Evolutionary conservation across 2,888 invertebrate genomes (phyloP).

Genomic region (Poecilobothrus nobilitatus): DNA sequence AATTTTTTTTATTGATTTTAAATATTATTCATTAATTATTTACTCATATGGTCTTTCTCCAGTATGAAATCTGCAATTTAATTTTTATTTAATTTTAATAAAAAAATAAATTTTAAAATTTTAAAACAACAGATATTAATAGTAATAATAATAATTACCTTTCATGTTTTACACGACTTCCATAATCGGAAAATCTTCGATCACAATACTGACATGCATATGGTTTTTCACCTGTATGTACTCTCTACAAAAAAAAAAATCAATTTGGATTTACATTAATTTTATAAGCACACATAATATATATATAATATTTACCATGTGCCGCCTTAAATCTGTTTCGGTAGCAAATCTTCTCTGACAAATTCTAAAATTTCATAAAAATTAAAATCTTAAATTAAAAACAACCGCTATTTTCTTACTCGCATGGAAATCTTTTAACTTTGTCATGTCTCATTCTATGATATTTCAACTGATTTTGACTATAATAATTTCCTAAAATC

Average conservation of each 20-base stretch:
- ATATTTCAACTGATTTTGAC: not conserved
- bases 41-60: constrained; percentile 22
- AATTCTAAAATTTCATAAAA: not conserved
- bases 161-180: constrained; percentile 43
- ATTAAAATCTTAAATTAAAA: not conserved
- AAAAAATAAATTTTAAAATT: not conserved
- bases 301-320: not conserved
- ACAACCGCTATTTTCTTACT: not conserved
- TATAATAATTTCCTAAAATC: not conserved
- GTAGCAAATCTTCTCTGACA: not conserved
- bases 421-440: not conserved
- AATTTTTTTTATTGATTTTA: too few relatives aligned
- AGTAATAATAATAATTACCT: constrained; percentile 23
- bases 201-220: constrained; percentile 41
- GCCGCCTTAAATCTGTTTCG: not conserved
- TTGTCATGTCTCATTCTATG: not conserved
- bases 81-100: not conserved
- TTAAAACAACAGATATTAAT: not conserved
- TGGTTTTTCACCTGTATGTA: constrained; percentile 43
- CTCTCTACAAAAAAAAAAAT: constrained; percentile 26
- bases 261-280: too few relatives aligned
- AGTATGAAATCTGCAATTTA: constrained; percentile 19
- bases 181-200: constrained; percentile 42
- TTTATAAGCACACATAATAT: not conserved
- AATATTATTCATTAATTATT: not conserved